Evolutionary conservation across 1,140 invertebrate species (phyloP), one percentile per base, ranked within the genome.

Genomic region (Drosophila busckii): DNA sequence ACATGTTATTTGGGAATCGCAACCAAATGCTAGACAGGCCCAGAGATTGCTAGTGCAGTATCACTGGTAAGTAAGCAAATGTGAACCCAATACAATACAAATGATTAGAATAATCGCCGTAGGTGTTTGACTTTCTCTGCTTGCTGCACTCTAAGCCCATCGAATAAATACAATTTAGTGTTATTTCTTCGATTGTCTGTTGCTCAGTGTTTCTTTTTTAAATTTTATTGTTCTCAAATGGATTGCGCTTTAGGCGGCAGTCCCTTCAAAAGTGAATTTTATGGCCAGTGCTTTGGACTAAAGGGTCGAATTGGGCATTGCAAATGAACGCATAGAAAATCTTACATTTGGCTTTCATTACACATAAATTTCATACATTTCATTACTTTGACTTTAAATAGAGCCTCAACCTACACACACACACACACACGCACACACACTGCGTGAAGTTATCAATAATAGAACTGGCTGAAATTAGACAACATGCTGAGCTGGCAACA

Each of bases 61-160:
- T 59, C 48, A 40, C 23, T n/a, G n/a, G 19, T 22, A 17, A 20
- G 26, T 10, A 35, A 37, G 10, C 8, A 13, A 31, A 29, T 26
- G 5, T 9, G 19, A 7, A 17, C 16, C 19, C n/a, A 32, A 70
- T 44, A 44, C 41, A 71, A 63, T 49, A 65, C 68, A 80, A 80
- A 69, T 82, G 75, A 78, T 82, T 68, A 69, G 73, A 78, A 80
- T 80, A 78, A 80, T 82, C 63, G 68, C 64, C 37, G 25, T 40
- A 56, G 75, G 58, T 80, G 59, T 68, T 71, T 53, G 32, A 52
- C 70, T 70, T 55, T 20, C 19, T 37, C 31, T 37, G 45, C 31
- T 46, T 17, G 34, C 59, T 28, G 13, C 29, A 41, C 48, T 55
- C 45, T 45, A 64, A 53, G 31, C 29, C 53, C 41, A 34, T 6